Evolutionary conservation across 1,140 invertebrate genomes (phyloP).

Genomic region (Saccostrea cuccullata): DNA sequence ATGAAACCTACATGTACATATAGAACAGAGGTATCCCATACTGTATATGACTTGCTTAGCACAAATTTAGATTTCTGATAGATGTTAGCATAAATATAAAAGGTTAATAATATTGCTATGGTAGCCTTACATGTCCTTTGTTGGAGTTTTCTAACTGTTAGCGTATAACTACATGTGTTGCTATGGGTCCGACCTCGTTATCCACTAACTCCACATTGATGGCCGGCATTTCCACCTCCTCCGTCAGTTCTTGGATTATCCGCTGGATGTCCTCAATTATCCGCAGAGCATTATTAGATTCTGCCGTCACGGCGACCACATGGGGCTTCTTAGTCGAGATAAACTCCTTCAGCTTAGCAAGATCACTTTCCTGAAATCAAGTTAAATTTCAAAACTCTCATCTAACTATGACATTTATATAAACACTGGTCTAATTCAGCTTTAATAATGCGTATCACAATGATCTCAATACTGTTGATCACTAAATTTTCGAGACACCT

Average conservation of each 20-base stretch:
- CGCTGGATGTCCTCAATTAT: slow-evolving; percentile 91
- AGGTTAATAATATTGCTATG: neutral
- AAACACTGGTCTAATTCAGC: too few species aligned
- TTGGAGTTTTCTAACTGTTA: slow-evolving; percentile 94
- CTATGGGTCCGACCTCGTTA: slow-evolving; percentile 94
- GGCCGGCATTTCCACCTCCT: slow-evolving; percentile 92
- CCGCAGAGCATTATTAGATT: slow-evolving; percentile 88
- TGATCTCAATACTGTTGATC: too few species aligned
- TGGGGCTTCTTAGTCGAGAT: slow-evolving; percentile 95
- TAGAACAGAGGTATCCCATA: neutral
- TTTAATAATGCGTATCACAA: too few species aligned
- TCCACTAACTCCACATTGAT: slow-evolving; percentile 95
- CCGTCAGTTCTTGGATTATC: slow-evolving; percentile 85
- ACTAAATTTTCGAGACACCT: too few species aligned
- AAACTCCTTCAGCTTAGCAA: slow-evolving; percentile 90
- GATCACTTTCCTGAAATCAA: slow-evolving; percentile 85
- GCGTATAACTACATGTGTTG: too few species aligned
- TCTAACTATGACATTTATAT: neutral
- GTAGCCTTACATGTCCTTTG: slow-evolving; percentile 84
- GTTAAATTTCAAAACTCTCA: slow-evolving; percentile 19
- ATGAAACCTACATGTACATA: neutral
- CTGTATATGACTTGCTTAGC: neutral
- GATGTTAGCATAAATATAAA: neutral
- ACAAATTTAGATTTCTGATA: neutral
- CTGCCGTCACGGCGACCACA: slow-evolving; percentile 92